These are phyloP conservation scores for Triops cancriformis DNA, from an alignment of 1,140 invertebrate genomes.

Conservation along the genomic window DNA sequence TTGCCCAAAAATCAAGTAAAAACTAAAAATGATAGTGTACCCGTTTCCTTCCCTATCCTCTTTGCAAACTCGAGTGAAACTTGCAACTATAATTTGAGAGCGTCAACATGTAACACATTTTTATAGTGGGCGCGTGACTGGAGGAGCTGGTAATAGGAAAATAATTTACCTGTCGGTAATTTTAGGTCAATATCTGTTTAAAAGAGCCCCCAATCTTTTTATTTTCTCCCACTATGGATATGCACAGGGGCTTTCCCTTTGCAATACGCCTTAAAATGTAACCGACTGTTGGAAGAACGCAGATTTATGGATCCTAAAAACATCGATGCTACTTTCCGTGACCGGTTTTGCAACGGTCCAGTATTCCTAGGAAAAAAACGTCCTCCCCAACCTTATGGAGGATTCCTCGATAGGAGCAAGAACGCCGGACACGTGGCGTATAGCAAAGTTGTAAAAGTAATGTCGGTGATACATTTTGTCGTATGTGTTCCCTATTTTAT, in stretches of 20 bases:
- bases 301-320: background rate
- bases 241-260: background rate
- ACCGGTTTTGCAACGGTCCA: background rate
- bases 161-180: too few relatives aligned
- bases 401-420: background rate
- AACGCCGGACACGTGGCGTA: background rate
- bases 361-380: background rate
- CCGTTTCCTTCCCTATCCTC: too few relatives aligned
- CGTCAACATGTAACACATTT: too few relatives aligned
- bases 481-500: background rate
- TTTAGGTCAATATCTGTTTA: too few relatives aligned
- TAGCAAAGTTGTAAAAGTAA: background rate
- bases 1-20: too few relatives aligned
- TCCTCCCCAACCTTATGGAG: background rate
- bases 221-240: too few relatives aligned
- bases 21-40: too few relatives aligned
- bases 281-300: background rate
- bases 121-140: too few relatives aligned
- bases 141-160: too few relatives aligned
- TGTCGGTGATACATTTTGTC: background rate
- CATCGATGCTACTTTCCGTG: background rate
- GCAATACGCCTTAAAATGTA: background rate
- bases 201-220: too few relatives aligned
- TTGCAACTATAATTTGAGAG: too few relatives aligned
- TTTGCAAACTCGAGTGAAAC: too few relatives aligned